A percentile compares a stretch with the other conserved stretches of the same genome.
phyloP scores from a whole-genome alignment of 2,888 invertebrate species.

The Eupithecia exiguata region DNA sequence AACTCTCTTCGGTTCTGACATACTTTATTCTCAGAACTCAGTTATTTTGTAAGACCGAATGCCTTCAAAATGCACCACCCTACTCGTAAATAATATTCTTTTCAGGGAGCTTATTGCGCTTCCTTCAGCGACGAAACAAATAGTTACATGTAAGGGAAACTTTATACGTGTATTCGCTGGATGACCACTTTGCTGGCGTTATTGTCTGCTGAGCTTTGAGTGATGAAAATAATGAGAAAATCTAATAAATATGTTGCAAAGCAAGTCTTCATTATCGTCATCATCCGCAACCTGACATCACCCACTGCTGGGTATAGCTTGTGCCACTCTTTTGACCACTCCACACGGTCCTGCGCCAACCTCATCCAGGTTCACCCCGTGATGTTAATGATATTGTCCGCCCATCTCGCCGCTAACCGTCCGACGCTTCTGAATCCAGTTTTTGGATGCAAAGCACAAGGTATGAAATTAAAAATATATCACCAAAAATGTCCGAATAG shows the following conservation, averaged over 20 bases:
- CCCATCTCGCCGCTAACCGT: no score
- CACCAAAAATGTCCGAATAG: no score
- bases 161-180: conserved; percentile 64
- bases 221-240: conserved; percentile 3
- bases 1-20: neutral
- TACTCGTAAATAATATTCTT: conserved; percentile 81
- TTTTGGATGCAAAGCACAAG: no score
- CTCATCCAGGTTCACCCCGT: no score
- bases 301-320: no score
- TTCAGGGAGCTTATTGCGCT: conserved; percentile 74
- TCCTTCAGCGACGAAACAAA: conserved; percentile 70
- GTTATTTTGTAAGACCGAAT: neutral
- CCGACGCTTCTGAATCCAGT: no score
- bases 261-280: neutral
- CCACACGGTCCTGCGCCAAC: no score
- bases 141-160: conserved; percentile 63
- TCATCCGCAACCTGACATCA: no score
- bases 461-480: no score
- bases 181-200: conserved; percentile 60
- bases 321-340: no score
- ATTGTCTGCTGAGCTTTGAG: conserved; percentile 73
- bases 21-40: neutral
- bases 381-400: no score
- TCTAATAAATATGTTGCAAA: neutral
- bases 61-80: conserved; percentile 27